Evolutionary conservation across 1,140 invertebrate species (phyloP), one percentile per base, ranked within the genome.

Genomic region (Zeugodacus cucurbitae): DNA sequence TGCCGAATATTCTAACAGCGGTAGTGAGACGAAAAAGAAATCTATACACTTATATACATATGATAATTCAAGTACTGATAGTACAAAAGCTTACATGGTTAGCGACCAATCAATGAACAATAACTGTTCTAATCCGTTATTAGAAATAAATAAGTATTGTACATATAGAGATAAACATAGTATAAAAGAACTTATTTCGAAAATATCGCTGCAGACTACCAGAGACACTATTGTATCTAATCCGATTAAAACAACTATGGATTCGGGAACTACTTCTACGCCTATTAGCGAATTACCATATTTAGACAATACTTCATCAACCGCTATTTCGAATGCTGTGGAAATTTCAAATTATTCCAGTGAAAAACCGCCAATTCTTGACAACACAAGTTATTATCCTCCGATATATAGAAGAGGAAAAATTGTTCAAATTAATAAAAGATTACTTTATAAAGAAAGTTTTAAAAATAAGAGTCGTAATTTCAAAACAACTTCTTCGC

Each of bases 381-480:
- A 34, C 7, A 41, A 48, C 6, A n/a, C 41, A 26, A 82, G 7
- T 2, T 26, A 2, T 22, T 48, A 22, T 37, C 74, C 41, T 10
- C 74, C 74, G 44, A 29, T 37, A 48, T 54, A 82, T 29, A 82
- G 44, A 37, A 82, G 74, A 82, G n/a, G 26, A 4, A 82, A 82
- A 82, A 37, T 74, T 41, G 14, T 41, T 74, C 34, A 41, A 74
- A 82, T 48, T 26, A 44, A 48, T 48, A 82, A 29, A 41, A 82
- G 74, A 82, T 48, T 82, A 54, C 41, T 82, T 54, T 82, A 48
- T 48, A 82, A 82, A 82, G 74, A 82, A 82, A 82, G 44, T 41
- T n/a, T 82, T 4, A 82, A 82, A 29, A 29, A n/a, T 41, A 82
- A 82, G 10, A 26, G 48, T 29, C 7, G 74, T 48, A 48, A n/a